Base-by-base conservation (phyloP, 30 jellyfish, hydroid and myxozoan species). In the Cassiopea andromeda region DNA sequence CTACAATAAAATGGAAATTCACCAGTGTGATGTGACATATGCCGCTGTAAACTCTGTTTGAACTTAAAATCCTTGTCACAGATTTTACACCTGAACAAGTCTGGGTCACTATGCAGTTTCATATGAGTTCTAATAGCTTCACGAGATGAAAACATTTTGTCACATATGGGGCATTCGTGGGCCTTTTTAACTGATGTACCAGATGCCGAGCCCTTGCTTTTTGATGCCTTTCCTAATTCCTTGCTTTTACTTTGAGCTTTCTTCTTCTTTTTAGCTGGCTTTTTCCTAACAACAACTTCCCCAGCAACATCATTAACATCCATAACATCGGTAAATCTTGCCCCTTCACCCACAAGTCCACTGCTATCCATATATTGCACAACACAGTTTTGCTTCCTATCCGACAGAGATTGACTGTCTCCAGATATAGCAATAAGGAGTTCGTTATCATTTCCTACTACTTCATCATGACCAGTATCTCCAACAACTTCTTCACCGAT, bases 301-400 rank as follows among this genome's bases (percentile, higher is more conserved):
- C 94, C 94, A 60, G 94, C 94, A 16, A 86, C 94, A 86, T 86
- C 94, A 50, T 86, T 86, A 1, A 86, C 94, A 60, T 86, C 94
- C 87, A 86, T 86, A 1, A 74, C 94, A 76, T 75, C 94, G 13
- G 80, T 87, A 85, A 70, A 85, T 27, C 93, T 75, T 8, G 72
- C 93, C 8, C 73, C 87, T n/a, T 74, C 93, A 7, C 77, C 83
- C 17, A 75, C 94, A 75, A 86, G 70, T n/a, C 77, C 94, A 38
- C 78, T 46, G 66, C 81, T 89, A n/a, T 86, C 94, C 94, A 86
- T 86, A 78, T 86, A 86, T 79, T 86, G 89, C 57, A 86, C 94
- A 60, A 86, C 94, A 43, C 94, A 86, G 48, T 86, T 86, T 15
- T 75, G 94, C 72, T 77, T 86, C 78, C 89, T 86, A 60, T 75